Evolutionary conservation across 2,113 vertebrate species (phyloP).

Genomic region (Glaucomys volans): DNA sequence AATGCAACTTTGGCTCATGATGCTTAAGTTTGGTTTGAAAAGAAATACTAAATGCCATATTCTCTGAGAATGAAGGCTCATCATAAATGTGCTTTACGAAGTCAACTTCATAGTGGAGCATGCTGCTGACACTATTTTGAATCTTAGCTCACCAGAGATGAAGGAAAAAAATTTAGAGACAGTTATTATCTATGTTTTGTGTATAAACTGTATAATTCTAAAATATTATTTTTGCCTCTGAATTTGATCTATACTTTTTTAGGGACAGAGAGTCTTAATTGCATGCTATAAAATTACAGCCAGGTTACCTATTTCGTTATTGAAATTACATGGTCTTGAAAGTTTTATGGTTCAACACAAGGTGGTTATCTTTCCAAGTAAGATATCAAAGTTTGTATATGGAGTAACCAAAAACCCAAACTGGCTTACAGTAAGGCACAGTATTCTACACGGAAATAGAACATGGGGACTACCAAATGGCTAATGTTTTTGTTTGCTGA

Average conservation of each 20-base stretch:
- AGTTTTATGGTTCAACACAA: conserved; percentile 74
- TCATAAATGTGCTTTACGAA: conserved; percentile 61
- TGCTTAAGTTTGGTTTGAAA: conserved; percentile 82
- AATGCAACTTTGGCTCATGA: conserved; percentile 86
- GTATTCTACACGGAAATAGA: conserved; percentile 60
- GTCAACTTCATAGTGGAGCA: conserved; percentile 56
- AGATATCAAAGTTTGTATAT: conserved; percentile 42
- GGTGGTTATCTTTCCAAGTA: conserved; percentile 55
- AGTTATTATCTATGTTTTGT: conserved; percentile 58
- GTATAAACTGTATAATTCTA: conserved; percentile 67
- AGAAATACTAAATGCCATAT: conserved; percentile 83
- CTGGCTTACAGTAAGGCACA: conserved; percentile 75
- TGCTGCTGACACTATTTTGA: conserved; percentile 64
- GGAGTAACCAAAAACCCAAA: conserved; percentile 68
- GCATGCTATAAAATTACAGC: conserved; percentile 16
- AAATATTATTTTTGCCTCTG: conserved; percentile 59
- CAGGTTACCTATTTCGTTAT: conserved; percentile 19
- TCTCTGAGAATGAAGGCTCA: conserved; percentile 74
- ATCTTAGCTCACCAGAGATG: conserved; percentile 44
- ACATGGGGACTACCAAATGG: conserved; percentile 36
- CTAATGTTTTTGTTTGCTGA: background rate
- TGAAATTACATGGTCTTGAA: conserved; percentile 54
- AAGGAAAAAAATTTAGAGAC: conserved; percentile 51
- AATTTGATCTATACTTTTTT: conserved; percentile 64
- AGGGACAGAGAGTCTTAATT: conserved; percentile 34